Evolutionary conservation across 2,888 invertebrate genomes (phyloP).

Genomic region (Matsumyia berberina): DNA sequence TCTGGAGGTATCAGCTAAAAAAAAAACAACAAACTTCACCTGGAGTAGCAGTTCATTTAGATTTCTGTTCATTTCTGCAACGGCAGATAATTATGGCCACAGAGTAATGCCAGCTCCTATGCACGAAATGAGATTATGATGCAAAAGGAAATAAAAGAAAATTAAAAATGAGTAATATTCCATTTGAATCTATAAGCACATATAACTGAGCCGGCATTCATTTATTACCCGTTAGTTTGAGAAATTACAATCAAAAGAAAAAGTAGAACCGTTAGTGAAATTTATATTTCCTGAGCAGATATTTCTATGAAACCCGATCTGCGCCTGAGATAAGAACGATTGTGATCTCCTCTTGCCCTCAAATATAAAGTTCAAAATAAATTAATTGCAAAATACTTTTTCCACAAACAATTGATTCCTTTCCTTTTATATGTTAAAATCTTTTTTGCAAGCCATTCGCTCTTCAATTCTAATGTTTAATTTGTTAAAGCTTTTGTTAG

Average conservation of each 20-base stretch:
- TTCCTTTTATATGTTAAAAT: slow-evolving; percentile 3
- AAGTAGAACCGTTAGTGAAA: slow-evolving; percentile 31
- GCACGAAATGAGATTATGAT: background rate
- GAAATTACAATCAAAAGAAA: slow-evolving; percentile 32
- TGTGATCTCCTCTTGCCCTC: background rate
- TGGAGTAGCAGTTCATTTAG: background rate
- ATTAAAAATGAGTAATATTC: slow-evolving; percentile 2
- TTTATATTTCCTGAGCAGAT: background rate
- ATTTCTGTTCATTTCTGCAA: slow-evolving; percentile 3
- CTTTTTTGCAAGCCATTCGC: slow-evolving; percentile 1
- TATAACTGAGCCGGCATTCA: background rate
- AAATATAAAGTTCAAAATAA: slow-evolving; percentile 1
- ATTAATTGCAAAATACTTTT: slow-evolving; percentile 7
- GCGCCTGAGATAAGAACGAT: background rate
- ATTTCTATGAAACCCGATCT: background rate
- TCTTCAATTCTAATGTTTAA: background rate
- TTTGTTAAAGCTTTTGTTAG: slow-evolving; percentile 2
- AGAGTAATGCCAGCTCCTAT: slow-evolving; percentile 4
- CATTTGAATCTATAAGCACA: background rate
- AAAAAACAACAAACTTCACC: background rate
- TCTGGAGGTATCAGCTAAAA: slow-evolving; percentile 5
- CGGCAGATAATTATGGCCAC: slow-evolving; percentile 12
- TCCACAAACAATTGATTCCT: slow-evolving; percentile 3
- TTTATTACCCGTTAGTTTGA: slow-evolving; percentile 26
- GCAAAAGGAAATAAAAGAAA: slow-evolving; percentile 18